Percentiles rank a stretch among this genome's conserved stretches.
These are phyloP conservation scores for Copidosoma floridanum DNA, from an alignment of 1,140 invertebrate species.

Conservation along the genomic window DNA sequence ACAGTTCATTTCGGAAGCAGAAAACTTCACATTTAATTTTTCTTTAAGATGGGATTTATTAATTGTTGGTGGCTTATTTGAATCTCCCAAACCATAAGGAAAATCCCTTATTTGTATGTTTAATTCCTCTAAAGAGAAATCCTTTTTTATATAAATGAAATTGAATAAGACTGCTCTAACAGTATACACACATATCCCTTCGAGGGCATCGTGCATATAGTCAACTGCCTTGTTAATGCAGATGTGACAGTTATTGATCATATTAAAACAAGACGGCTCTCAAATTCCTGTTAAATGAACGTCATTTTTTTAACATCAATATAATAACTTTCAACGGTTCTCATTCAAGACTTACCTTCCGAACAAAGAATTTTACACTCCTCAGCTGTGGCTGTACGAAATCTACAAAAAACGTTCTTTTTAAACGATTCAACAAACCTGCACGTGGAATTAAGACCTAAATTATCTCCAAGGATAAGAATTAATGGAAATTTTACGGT, in stretches of 20 bases:
- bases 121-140: neutral
- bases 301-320: neutral
- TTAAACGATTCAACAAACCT: too few relatives aligned
- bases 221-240: neutral
- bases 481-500: too few relatives aligned
- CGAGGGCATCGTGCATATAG: constrained; percentile 5
- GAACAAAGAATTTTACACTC: neutral
- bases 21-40: constrained; percentile 12
- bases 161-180: neutral
- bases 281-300: constrained; percentile 5
- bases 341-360: neutral
- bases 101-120: constrained; percentile 5
- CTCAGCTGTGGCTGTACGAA: neutral
- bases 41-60: neutral
- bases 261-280: neutral
- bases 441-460: too few relatives aligned
- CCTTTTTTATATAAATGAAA: neutral
- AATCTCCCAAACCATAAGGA: neutral
- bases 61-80: constrained; percentile 14
- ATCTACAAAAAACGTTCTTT: too few relatives aligned
- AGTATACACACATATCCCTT: constrained; percentile 1
- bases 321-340: constrained; percentile 1
- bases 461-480: too few relatives aligned
- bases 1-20: constrained; percentile 20
- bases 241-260: constrained; percentile 1